Base-by-base conservation (phyloP, 2,888 invertebrate genomes). In the Dynastes grantii region DNA sequence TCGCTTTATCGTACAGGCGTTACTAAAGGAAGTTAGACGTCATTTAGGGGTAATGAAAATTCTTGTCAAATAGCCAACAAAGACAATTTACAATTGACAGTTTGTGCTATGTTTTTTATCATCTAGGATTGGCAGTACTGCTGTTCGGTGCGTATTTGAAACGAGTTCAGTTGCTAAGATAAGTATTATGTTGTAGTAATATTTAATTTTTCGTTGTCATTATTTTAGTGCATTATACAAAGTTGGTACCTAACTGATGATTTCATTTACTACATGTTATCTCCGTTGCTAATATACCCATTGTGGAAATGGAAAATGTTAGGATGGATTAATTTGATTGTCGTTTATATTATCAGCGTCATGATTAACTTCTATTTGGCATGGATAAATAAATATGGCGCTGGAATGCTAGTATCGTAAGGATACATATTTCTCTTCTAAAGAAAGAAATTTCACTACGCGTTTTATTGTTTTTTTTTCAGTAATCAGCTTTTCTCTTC, bases 211-310 rank as follows among this genome's bases (percentile, higher is more conserved):
- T 45, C 8, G 8, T 45, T 45, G 45, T 8, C 45, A 1, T 2
- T 45, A 75, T 83, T 84, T 78, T 67, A 87, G 88, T 90, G 90
- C 80, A 83, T 90, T 80, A 83, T 86, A 73, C 90, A 89, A 81
- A 86, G 88, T 2, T 90, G 90, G 90, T 90, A 90, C 81, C 83
- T 90, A 22, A 87, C 88, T 2, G 88, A 89, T 55, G 90, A 90
- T 76, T 90, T 89, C 87, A 88, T 89, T 79, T 86, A 89, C 75
- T 90, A 88, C 81, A 85, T 88, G 81, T 83, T 89, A 51, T 89
- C 90, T 0, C 90, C 90, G 2, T 55, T 90, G 1, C 82, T 90
- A 8, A 82, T 90, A 16, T 87, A 88, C 76, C 88, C 90, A 4
- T 81, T 90, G 2, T 87, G 87, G 83, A 88, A 87, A 78, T 87